phyloP scores from a whole-genome alignment of 1,140 invertebrate genomes.

The Orchestia grillus region DNA sequence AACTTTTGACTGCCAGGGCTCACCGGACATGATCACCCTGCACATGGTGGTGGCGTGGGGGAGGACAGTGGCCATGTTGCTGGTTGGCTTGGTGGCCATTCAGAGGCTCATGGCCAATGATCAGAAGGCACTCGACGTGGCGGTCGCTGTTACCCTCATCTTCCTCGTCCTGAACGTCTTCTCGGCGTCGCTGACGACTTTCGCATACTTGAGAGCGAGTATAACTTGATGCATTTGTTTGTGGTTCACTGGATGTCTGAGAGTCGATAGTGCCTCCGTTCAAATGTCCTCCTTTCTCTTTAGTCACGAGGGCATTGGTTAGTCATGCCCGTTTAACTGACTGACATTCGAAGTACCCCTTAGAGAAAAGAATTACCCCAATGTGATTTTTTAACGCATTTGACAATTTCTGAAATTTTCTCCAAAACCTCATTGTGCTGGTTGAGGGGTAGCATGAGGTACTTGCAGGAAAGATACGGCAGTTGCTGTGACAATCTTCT shows the following conservation, averaged over 20 bases:
- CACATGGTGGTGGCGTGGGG: neutral
- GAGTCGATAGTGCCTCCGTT: neutral
- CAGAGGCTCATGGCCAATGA: neutral
- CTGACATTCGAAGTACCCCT: no score
- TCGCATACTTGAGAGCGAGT: neutral
- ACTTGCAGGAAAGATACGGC: no score
- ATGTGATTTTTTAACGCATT: no score
- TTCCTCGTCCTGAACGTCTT: neutral
- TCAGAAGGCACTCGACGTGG: neutral
- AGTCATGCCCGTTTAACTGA: no score
- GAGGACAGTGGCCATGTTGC: neutral
- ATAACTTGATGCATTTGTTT: neutral
- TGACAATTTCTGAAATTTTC: no score
- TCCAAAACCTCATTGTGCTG: no score
- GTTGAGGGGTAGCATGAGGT: no score
- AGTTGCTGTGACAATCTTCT: no score
- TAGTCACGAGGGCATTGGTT: neutral
- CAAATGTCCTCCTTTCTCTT: neutral
- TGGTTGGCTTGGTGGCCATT: neutral
- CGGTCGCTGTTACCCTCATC: neutral
- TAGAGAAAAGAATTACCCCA: no score
- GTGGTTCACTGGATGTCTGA: no score
- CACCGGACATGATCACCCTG: neutral
- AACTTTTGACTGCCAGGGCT: neutral
- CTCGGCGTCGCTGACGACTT: neutral